Base-by-base conservation (phyloP, 2,797 vertebrate genomes). In the Poeciliopsis infans region DNA sequence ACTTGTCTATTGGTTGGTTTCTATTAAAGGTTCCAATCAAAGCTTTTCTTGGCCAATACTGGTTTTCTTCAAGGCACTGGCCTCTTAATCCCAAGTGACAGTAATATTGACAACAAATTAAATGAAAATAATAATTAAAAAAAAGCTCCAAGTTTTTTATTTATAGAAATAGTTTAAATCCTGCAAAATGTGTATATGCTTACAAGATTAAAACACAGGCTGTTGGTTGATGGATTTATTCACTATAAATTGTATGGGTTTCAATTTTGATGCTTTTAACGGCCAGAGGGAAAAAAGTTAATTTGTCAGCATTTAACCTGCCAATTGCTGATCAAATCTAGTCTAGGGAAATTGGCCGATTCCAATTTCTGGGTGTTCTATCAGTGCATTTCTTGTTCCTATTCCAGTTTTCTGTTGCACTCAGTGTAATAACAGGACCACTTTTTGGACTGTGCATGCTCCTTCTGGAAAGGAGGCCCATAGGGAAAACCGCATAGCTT, bases 341-440 rank as follows among this genome's bases (percentile, higher is more conserved):
- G 5, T 70, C 41, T 16, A 45, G 2, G 41, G 28, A 70, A 70
- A 70, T 45, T n/a, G 25, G 11, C 41, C 0, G 3, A 45, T 69
- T 70, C 25, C 68, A 70, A 70, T 43, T 28, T 70, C 41, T 45
- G 10, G 41, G 41, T 70, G 68, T 45, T 13, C 13, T n/a, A 45
- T 28, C 15, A 45, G 39, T n/a, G 68, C 5, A n/a, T 28, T 13
- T 70, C 25, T 70, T 83, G 69, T 84, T 69, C 68, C 64, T 76
- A 82, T 80, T 79, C 20, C 90, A 88, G 86, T 91, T 91, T 83
- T 45, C 41, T 43, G 69, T 33, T 59, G 70, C 43, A 39, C 79
- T 43, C 5, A 15, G 78, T 74, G 78, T 74, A 72, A 45, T 15
- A 31, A 80, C 49, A 57, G 83, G 3, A 55, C 28, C 64, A 57